Conservation (phyloP, 2,113 vertebrate genomes). For the Actenoides hombroni region DNA sequence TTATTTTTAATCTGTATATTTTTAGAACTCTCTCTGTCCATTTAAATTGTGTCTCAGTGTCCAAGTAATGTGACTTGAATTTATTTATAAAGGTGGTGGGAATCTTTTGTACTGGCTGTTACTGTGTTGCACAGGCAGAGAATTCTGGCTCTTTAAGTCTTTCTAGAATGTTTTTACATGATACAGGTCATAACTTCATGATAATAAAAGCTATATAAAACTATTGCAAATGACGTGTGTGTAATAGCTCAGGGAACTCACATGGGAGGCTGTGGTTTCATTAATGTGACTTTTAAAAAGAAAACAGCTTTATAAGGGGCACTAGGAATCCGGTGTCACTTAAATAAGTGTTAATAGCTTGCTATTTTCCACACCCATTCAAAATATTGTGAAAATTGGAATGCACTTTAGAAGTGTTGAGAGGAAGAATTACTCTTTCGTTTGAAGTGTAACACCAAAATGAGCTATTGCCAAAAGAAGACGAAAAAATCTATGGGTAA, state of each 20-base stretch:
- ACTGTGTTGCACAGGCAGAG: not conserved
- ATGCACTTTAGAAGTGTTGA: not conserved
- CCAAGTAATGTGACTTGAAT: not conserved
- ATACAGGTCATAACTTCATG: not conserved
- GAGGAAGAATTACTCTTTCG: not conserved
- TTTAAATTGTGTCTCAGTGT: not conserved
- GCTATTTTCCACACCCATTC: not conserved
- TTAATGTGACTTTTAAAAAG: not conserved
- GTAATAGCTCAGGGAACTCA: not conserved
- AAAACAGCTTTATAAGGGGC: not conserved
- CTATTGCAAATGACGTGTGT: not conserved
- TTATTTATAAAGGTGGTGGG: not conserved
- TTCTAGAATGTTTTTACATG: not conserved
- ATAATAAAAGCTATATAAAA: not conserved
- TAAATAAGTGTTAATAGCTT: not conserved
- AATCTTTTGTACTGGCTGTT: not conserved
- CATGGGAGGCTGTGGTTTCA: not conserved
- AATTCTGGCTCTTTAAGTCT: not conserved
- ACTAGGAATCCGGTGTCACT: not conserved
- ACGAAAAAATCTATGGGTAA: not conserved
- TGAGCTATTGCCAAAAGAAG: not conserved
- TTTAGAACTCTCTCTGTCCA: not conserved
- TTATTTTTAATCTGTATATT: not conserved
- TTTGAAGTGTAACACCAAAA: not conserved
- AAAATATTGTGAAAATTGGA: not conserved